Base-by-base conservation (phyloP, 2,888 invertebrate genomes). In the Lepidocyrtoides sp. region DNA sequence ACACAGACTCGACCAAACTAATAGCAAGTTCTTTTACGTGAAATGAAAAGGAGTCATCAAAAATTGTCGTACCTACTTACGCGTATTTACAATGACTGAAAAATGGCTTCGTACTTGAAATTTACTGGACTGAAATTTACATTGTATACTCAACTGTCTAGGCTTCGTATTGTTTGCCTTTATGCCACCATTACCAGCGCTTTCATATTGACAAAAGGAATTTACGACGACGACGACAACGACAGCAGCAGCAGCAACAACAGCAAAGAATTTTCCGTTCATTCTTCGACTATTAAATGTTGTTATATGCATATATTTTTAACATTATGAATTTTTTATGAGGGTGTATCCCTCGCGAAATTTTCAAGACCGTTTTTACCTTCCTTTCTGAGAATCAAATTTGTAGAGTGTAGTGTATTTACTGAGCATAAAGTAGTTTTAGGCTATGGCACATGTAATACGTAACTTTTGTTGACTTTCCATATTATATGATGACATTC, bases 161-260 rank as follows among this genome's bases (percentile, higher is more conserved):
- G 36, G 41, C 26, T 44, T 44, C 44, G 7, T 36, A 36, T 36
- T 36, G 2, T 36, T 36, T 44, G 41, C 3, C 0, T 41, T 23
- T 23, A 12, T n/a, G 0, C 17, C 44, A 23, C 23, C 72, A 44
- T 44, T 72, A 23, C 23, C 72, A 44, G 72, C 14, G 1, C 44
- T 72, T 41, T 72, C 12, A 10, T 72, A 44, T 72, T 72, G 72
- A 72, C 72, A 72, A 72, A 72, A 44, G 23, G 44, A 72, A 44
- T 72, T 72, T 44, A 12, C 23, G 36, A 54, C 51, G 60, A 26
- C 0, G 60, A 5, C 2, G 60, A 41, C 44, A 23, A 69, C 29
- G n/a, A 2, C 14, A 32, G 23, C n/a, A n/a, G n/a, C n/a, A n/a
- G n/a, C n/a, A n/a, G n/a, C n/a, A n/a, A n/a, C n/a, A n/a, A n/a